phyloP scores from a whole-genome alignment of 2,113 vertebrate genomes.

The Otus sunia region DNA sequence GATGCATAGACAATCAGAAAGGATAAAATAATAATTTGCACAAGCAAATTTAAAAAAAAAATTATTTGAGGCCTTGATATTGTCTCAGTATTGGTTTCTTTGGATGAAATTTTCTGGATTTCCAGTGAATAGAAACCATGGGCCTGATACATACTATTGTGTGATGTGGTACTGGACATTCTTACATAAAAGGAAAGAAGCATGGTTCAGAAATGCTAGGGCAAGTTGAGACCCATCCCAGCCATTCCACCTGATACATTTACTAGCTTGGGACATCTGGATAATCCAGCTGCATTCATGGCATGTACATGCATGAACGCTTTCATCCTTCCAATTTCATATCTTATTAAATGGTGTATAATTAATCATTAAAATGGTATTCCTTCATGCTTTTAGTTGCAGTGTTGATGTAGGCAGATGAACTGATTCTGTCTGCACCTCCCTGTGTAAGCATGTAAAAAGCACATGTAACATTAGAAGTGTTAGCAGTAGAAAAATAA shows the following conservation, averaged over 20 bases:
- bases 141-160: background rate
- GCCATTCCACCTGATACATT: background rate
- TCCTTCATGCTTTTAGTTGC: background rate
- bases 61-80: background rate
- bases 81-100: background rate
- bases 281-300: background rate
- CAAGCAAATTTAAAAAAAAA: background rate
- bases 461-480: background rate
- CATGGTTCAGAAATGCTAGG: background rate
- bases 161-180: background rate
- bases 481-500: background rate
- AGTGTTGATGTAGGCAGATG: background rate
- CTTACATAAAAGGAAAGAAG: background rate
- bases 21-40: background rate
- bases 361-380: background rate
- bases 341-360: background rate
- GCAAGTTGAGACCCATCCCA: background rate
- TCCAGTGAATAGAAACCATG: background rate
- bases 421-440: background rate
- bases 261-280: background rate
- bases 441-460: background rate
- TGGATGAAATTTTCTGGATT: background rate
- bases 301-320: background rate
- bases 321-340: background rate
- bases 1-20: background rate